These are phyloP conservation scores for Platypus cylindrus DNA, from an alignment of 2,888 invertebrate species.

Conservation along the genomic window DNA sequence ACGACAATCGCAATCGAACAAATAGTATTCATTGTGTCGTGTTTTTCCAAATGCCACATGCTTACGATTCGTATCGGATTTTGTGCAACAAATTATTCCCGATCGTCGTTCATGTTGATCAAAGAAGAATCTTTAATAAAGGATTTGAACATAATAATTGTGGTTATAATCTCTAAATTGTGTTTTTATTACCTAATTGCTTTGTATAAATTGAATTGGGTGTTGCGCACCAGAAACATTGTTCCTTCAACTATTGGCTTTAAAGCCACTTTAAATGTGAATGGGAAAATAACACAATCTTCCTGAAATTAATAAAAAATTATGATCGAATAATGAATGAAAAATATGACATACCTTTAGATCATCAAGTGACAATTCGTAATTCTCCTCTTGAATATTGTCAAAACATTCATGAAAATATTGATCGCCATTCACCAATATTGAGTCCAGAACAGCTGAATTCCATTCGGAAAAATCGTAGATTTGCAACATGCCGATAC, in stretches of 20 bases:
- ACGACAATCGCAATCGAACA: conserved; percentile 53
- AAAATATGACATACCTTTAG: conserved; percentile 29
- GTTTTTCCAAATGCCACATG: conserved; percentile 31
- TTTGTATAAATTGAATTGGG: conserved; percentile 50
- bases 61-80: conserved; percentile 33
- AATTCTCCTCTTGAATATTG: conserved; percentile 39
- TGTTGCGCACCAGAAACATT: conserved; percentile 43
- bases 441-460: conserved; percentile 46
- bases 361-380: conserved; percentile 46
- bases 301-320: conserved; percentile 12
- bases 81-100: conserved; percentile 44
- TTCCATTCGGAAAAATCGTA: conserved; percentile 53
- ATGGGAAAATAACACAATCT: conserved; percentile 45
- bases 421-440: conserved; percentile 44
- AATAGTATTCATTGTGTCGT: conserved; percentile 44
- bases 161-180: background rate
- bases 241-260: conserved; percentile 47
- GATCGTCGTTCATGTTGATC: conserved; percentile 35
- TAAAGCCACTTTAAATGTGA: conserved; percentile 42
- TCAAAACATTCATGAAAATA: conserved; percentile 42
- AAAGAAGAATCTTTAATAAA: conserved; percentile 42
- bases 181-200: conserved; percentile 34
- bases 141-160: no score
- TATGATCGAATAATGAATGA: background rate
- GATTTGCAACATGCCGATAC: conserved; percentile 42